phyloP scores from a whole-genome alignment of 2,797 vertebrate genomes.

The Sitta carolinensis region DNA sequence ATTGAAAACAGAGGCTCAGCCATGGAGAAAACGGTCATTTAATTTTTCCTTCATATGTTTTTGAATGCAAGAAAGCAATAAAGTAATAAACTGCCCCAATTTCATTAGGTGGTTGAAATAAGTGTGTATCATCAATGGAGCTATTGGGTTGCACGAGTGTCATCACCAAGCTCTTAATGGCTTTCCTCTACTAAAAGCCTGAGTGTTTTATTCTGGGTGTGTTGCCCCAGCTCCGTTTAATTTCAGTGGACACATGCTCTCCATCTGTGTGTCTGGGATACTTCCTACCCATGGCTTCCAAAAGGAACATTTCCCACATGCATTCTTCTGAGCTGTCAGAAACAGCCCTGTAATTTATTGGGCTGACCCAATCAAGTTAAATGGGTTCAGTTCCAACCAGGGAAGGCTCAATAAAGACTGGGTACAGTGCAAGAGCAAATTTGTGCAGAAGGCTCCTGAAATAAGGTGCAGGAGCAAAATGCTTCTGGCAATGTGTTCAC shows the following conservation, averaged over 20 bases:
- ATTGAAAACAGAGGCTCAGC: conserved; percentile 55
- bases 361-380: conserved; percentile 14
- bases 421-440: background rate
- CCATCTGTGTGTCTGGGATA: conserved; percentile 66
- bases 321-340: conserved; percentile 36
- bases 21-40: conserved; percentile 35
- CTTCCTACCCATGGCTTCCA: conserved; percentile 40
- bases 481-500: background rate
- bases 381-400: background rate
- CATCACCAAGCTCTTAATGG: conserved; percentile 25
- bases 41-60: conserved; percentile 42
- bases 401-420: background rate
- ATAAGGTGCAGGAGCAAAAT: background rate
- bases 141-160: conserved; percentile 54
- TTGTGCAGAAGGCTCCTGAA: background rate
- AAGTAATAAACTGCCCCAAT: conserved; percentile 25
- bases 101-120: conserved; percentile 60
- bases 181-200: background rate
- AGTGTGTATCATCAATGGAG: conserved; percentile 41
- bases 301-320: conserved; percentile 24
- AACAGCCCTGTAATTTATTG: conserved; percentile 40
- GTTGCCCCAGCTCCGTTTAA: background rate
- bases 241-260: conserved; percentile 62
- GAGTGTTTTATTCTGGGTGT: background rate
- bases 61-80: conserved; percentile 36